These are phyloP conservation scores for Helicoverpa assulta DNA, from an alignment of 2,888 invertebrate species.

Conservation along the genomic window DNA sequence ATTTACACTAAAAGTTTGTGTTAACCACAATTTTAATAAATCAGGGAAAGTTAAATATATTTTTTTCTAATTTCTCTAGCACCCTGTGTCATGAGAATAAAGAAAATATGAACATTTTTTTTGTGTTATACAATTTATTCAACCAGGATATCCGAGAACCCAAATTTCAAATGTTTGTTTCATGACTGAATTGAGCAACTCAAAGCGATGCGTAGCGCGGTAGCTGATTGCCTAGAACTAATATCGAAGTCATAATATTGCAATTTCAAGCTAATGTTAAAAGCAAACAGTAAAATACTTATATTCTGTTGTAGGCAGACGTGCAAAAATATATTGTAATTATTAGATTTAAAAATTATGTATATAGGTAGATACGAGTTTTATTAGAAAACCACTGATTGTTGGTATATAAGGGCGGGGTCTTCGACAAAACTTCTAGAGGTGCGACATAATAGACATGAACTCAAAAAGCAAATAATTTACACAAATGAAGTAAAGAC, in stretches of 20 bases:
- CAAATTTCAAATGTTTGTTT: neutral
- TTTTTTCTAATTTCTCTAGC: too few relatives aligned
- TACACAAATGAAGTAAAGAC: slow-evolving; percentile 4
- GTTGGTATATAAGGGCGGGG: too few relatives aligned
- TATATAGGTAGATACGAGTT: too few relatives aligned
- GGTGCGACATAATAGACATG: neutral
- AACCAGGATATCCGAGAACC: neutral
- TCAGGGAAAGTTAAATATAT: too few relatives aligned
- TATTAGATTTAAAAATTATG: too few relatives aligned
- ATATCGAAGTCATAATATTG: neutral
- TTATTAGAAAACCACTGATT: too few relatives aligned
- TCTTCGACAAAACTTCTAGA: too few relatives aligned
- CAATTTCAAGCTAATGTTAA: neutral
- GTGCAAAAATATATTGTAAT: neutral
- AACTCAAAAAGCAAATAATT: slow-evolving; percentile 1
- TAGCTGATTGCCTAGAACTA: neutral
- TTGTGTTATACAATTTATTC: too few relatives aligned
- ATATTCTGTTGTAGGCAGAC: neutral
- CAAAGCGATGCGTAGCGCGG: neutral
- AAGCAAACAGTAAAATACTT: neutral
- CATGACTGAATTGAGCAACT: neutral
- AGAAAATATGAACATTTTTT: too few relatives aligned
- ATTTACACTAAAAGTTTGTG: too few relatives aligned
- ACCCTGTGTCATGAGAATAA: too few relatives aligned
- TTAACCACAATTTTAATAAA: too few relatives aligned